Percentiles rank a stretch among this genome's conserved stretches.
These are phyloP conservation scores for Atta texana DNA, from an alignment of 1,140 invertebrate species.

Conservation along the genomic window DNA sequence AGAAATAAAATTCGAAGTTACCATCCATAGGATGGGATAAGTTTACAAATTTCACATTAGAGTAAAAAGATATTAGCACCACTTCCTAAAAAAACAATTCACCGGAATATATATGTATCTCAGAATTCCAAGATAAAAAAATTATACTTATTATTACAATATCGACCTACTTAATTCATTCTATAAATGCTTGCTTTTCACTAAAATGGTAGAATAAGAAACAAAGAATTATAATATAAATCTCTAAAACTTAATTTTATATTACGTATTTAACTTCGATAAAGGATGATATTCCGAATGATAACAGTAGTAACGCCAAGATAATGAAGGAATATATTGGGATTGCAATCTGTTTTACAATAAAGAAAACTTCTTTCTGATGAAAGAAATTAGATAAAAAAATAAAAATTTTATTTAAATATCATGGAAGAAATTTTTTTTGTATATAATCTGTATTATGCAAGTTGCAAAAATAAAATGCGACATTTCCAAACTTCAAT, in stretches of 20 bases:
- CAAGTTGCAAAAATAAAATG: background rate
- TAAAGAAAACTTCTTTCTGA: background rate
- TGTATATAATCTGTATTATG: background rate
- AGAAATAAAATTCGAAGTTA: constrained; percentile 22
- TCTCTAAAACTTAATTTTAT: constrained; percentile 36
- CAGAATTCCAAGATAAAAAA: background rate
- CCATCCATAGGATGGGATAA: constrained; percentile 27
- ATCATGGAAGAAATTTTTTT: background rate
- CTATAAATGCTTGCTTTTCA: constrained; percentile 46
- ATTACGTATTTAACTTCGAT: constrained; percentile 19
- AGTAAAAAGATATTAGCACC: constrained; percentile 38
- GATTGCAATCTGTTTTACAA: constrained; percentile 28
- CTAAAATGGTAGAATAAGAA: constrained; percentile 34
- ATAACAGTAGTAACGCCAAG: constrained; percentile 8
- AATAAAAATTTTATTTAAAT: background rate
- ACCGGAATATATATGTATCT: background rate
- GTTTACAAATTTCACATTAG: constrained; percentile 42
- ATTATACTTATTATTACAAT: constrained; percentile 30
- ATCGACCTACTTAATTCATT: constrained; percentile 28
- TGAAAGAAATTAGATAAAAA: constrained; percentile 1
- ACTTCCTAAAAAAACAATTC: constrained; percentile 22
- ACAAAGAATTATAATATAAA: constrained; percentile 23
- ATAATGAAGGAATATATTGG: background rate
- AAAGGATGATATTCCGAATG: constrained; percentile 6
- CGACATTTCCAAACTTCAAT: constrained; percentile 4